Evolutionary conservation across 2,888 invertebrate genomes (phyloP).

Genomic region (Siphlonurus alternatus): DNA sequence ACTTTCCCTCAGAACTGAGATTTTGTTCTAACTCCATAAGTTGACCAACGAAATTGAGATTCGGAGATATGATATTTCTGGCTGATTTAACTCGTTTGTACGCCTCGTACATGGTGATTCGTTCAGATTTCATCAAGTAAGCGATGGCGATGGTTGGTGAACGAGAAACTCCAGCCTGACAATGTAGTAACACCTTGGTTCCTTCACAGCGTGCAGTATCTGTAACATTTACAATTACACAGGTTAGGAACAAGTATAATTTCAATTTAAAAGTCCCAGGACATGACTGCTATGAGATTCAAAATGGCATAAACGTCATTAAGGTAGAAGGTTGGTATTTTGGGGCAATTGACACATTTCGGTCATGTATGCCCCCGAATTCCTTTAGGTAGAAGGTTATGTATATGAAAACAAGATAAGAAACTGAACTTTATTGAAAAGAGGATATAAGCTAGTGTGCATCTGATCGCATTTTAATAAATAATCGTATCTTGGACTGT

Average conservation of each 20-base stretch:
- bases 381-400: neutral
- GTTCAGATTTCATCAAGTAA: slow-evolving; percentile 80
- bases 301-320: neutral
- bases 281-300: too few species aligned
- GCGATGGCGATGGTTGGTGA: slow-evolving; percentile 92
- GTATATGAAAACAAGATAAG: too few species aligned
- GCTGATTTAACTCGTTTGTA: slow-evolving; percentile 71
- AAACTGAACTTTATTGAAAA: too few species aligned
- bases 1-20: slow-evolving; percentile 21
- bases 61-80: slow-evolving; percentile 83
- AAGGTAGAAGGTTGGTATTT: neutral
- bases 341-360: too few species aligned
- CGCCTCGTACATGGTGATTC: slow-evolving; percentile 68
- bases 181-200: slow-evolving; percentile 73
- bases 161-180: slow-evolving; percentile 88
- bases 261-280: too few species aligned
- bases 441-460: too few species aligned
- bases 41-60: slow-evolving; percentile 88
- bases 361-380: too few species aligned
- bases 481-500: too few species aligned
- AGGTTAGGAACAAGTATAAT: slow-evolving; percentile 12
- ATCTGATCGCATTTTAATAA: too few species aligned
- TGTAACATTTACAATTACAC: too few species aligned
- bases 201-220: slow-evolving; percentile 52
- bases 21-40: slow-evolving; percentile 66